A percentile compares a stretch with the other conserved stretches of the same genome.
Conservation (phyloP, 1,140 invertebrate genomes). For the Drosophila malerkotliana region DNA sequence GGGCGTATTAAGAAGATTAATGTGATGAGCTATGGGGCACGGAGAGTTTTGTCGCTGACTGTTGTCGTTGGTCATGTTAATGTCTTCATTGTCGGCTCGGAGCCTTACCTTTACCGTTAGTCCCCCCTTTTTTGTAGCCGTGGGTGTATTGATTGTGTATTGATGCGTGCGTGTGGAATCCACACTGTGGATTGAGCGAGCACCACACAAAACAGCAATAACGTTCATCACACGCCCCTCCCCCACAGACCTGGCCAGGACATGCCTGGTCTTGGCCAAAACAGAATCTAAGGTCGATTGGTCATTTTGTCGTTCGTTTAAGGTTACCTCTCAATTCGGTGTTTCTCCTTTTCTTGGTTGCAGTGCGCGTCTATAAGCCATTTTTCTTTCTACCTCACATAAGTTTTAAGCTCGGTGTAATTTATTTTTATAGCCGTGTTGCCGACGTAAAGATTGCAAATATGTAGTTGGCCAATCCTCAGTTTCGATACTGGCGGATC, state of each 20-base stretch:
- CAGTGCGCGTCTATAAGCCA: conserved; percentile 75
- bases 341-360: conserved; percentile 35
- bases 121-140: conserved; percentile 5
- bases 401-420: conserved; percentile 79
- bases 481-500: conserved; percentile 28
- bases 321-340: conserved; percentile 31
- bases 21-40: conserved; percentile 74
- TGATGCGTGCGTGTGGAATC: conserved; percentile 32
- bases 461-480: conserved; percentile 61
- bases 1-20: conserved; percentile 82
- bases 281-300: conserved; percentile 56
- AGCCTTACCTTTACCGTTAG: conserved; percentile 69
- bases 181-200: conserved; percentile 51
- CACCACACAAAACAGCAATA: conserved; percentile 62
- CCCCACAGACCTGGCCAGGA: background rate
- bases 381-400: conserved; percentile 76
- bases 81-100: conserved; percentile 78
- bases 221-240: conserved; percentile 66
- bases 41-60: conserved; percentile 70
- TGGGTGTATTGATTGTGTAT: conserved; percentile 11
- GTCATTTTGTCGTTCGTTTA: conserved; percentile 60
- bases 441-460: conserved; percentile 76
- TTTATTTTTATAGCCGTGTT: conserved; percentile 78
- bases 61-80: conserved; percentile 78
- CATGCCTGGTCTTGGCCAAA: conserved; percentile 7